Conservation (phyloP, 1,140 invertebrate species). For the Lamellibrachia luymesi region DNA sequence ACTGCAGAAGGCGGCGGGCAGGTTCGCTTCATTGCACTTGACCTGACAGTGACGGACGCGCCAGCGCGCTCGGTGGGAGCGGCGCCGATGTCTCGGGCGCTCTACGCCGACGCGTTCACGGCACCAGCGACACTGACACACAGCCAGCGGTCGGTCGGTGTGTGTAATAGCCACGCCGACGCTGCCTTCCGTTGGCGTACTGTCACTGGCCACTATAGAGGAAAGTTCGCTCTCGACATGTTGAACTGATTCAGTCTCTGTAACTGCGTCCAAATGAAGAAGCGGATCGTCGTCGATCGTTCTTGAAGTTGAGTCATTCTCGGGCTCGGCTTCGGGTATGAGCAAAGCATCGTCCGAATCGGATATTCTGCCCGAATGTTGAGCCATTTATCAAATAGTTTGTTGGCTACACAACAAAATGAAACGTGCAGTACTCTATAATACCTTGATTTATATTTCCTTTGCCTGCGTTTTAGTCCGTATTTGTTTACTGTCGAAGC, state of each 20-base stretch:
- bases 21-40: conserved; percentile 48
- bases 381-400: background rate
- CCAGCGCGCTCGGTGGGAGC: background rate
- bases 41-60: conserved; percentile 25
- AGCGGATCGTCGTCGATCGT: background rate
- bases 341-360: background rate
- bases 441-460: background rate
- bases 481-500: background rate
- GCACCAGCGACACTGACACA: background rate
- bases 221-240: too few species aligned
- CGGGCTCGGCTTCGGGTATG: background rate
- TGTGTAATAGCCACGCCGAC: background rate
- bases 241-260: background rate
- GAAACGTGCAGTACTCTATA: background rate
- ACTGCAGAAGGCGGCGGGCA: conserved; percentile 45
- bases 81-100: background rate
- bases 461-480: background rate
- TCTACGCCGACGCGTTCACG: background rate
- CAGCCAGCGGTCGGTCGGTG: background rate
- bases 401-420: background rate
- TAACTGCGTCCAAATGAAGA: background rate
- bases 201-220: background rate
- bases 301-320: background rate
- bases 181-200: too few species aligned
- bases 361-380: background rate